Evolutionary conservation across 1,140 invertebrate genomes (phyloP), one percentile per base, ranked within the genome.

Genomic region (Bradynema listronoti): DNA sequence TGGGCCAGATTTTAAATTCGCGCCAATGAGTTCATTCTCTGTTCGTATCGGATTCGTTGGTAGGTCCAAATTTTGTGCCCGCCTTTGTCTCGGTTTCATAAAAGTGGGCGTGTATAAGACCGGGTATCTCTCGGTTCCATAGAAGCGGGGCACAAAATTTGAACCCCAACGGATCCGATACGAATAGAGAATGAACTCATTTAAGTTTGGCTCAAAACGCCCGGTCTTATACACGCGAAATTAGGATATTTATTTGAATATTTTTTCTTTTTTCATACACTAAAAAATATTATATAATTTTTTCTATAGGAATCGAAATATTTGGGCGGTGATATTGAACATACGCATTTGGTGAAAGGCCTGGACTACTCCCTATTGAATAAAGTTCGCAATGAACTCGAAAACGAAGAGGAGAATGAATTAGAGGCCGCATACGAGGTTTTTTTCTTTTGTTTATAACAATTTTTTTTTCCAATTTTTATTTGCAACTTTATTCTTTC

Each of bases 301-400:
- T 27, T 42, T 25, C 6, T 69, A 59, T 90, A 97, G 80, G 92
- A 98, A 80, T 98, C 94, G 0, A 99, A 99, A 82, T 98, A 92
- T 81, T 88, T 99, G 81, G 95, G 95, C 78, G 95, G 95, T 85
- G 95, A 99, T 80, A 96, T 99, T 88, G 92, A 97, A 69, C 94
- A 99, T 75, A 99, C 95, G 80, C 95, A 99, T 82, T 93, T 99
- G 83, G 64, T 99, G 52, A 98, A 98, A 83, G 95, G 95, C 80
- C 83, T 99, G 7, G 95, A 99, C 86, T 99, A 95, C 82, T 94
- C 94, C 5, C 80, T 99, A n/a, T 80, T 99, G 46, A 91, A 98
- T 79, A 98, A 98, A 82, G 83, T 85, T 4, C 72, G 77, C 71
- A 88, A 84, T 32, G 90, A 92, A 76, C 86, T 90, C 73, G 88